Evolutionary conservation across 2,113 vertebrate genomes (phyloP).

Genomic region (Tragelaphus strepsiceros): DNA sequence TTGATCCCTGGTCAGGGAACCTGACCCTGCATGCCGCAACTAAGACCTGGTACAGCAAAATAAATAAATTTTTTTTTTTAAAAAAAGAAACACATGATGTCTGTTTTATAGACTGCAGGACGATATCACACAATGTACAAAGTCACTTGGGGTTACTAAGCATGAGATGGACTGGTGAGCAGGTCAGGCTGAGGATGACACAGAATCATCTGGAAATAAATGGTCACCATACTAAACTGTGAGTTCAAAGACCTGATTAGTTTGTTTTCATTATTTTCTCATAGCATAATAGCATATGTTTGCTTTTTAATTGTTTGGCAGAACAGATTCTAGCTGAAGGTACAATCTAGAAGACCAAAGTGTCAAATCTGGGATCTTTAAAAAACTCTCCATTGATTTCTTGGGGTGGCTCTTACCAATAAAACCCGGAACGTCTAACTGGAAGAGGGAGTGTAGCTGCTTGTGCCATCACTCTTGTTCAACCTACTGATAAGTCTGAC

Average conservation of each 20-base stretch:
- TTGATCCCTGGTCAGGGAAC: neutral
- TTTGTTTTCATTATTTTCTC: neutral
- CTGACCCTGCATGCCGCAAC: neutral
- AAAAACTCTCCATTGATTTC: neutral
- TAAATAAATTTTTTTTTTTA: neutral
- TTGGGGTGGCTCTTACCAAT: neutral
- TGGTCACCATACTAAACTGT: neutral
- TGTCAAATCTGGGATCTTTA: neutral
- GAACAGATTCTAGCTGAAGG: neutral
- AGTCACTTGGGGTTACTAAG: neutral
- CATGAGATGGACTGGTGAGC: neutral
- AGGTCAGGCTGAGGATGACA: neutral
- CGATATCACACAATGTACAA: neutral
- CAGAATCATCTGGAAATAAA: neutral
- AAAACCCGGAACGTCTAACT: neutral
- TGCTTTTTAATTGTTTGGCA: neutral
- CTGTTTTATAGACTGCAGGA: neutral
- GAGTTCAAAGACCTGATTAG: neutral
- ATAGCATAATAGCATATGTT: neutral
- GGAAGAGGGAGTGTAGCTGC: rapidly evolving
- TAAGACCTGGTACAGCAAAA: neutral
- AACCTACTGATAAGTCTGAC: neutral
- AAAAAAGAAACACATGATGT: neutral
- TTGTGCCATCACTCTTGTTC: neutral
- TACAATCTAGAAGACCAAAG: neutral